Evolutionary conservation across 2,888 invertebrate species (phyloP).

Genomic region (Scelioninae gen. 2): DNA sequence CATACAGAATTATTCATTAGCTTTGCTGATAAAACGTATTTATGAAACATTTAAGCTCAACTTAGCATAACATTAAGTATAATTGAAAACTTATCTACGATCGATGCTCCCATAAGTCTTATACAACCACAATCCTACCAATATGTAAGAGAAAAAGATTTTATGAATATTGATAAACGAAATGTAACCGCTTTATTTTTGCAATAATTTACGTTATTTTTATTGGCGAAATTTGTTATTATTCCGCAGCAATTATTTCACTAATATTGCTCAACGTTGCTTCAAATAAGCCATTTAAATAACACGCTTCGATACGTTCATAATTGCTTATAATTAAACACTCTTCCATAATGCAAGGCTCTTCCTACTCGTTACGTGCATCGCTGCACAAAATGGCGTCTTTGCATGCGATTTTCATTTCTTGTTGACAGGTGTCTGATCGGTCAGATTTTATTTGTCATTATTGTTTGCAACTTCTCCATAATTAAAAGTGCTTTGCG

Average conservation of each 20-base stretch:
- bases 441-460: slow-evolving; percentile 22
- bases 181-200: slow-evolving; percentile 3
- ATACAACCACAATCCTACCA: slow-evolving; percentile 9
- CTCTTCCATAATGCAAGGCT: slow-evolving; percentile 39
- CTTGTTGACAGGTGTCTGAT: slow-evolving; percentile 33
- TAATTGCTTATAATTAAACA: slow-evolving; percentile 54
- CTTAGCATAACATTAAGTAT: slow-evolving; percentile 58
- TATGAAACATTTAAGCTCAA: slow-evolving; percentile 61
- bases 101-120: slow-evolving; percentile 41
- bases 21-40: slow-evolving; percentile 53
- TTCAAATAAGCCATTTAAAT: slow-evolving; percentile 65
- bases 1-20: slow-evolving; percentile 41
- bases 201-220: slow-evolving; percentile 20
- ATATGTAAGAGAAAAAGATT: slow-evolving; percentile 19
- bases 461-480: slow-evolving; percentile 3
- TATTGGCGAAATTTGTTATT: slow-evolving; percentile 10
- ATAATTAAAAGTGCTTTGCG: no score
- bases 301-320: slow-evolving; percentile 47
- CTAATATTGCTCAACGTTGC: slow-evolving; percentile 66
- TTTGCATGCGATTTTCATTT: slow-evolving; percentile 40
- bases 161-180: slow-evolving; percentile 36
- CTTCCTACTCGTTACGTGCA: slow-evolving; percentile 48
- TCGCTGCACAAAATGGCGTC: slow-evolving; percentile 49
- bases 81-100: slow-evolving; percentile 60
- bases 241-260: slow-evolving; percentile 65